phyloP scores from a whole-genome alignment of 53 echinoderm and acorn worm species.

The Actinopyga echinites region DNA sequence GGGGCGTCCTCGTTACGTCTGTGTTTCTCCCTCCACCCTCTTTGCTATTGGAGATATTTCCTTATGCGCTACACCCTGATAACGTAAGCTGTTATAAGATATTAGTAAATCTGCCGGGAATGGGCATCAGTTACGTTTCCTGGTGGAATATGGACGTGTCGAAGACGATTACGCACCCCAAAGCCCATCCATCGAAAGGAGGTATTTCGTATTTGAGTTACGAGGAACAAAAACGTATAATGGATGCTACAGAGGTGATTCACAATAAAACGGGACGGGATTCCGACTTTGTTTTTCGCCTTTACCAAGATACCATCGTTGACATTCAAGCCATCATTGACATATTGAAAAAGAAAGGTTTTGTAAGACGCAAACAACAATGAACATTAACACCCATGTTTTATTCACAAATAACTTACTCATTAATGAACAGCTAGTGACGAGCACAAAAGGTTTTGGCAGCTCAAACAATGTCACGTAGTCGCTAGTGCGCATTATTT shows the following conservation, averaged over 20 bases:
- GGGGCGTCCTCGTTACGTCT: slow-evolving; percentile 58
- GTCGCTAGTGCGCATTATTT: too few species aligned
- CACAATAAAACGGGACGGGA: slow-evolving; percentile 44
- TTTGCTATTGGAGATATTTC: slow-evolving; percentile 61
- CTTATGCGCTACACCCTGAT: slow-evolving; percentile 70
- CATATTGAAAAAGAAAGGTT: background rate
- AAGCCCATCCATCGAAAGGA: slow-evolving; percentile 42
- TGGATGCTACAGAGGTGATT: slow-evolving; percentile 55
- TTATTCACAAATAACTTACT: too few species aligned
- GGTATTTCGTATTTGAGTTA: slow-evolving; percentile 59
- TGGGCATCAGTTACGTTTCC: slow-evolving; percentile 48
- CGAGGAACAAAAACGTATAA: slow-evolving; percentile 53
- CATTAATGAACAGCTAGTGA: too few species aligned
- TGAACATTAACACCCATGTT: too few species aligned
- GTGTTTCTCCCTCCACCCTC: slow-evolving; percentile 65
- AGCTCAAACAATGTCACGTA: too few species aligned
- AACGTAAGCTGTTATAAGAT: slow-evolving; percentile 64
- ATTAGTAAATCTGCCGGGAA: slow-evolving; percentile 53
- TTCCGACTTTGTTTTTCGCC: slow-evolving; percentile 67
- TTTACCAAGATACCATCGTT: slow-evolving; percentile 74
- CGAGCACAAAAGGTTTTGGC: too few species aligned
- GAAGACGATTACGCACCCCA: slow-evolving; percentile 58
- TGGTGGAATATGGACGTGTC: slow-evolving; percentile 57
- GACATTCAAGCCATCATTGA: slow-evolving; percentile 46
- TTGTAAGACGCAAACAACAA: background rate